Base-by-base conservation (phyloP, 2,113 vertebrate species). In the Sakesphorus luctuosus region DNA sequence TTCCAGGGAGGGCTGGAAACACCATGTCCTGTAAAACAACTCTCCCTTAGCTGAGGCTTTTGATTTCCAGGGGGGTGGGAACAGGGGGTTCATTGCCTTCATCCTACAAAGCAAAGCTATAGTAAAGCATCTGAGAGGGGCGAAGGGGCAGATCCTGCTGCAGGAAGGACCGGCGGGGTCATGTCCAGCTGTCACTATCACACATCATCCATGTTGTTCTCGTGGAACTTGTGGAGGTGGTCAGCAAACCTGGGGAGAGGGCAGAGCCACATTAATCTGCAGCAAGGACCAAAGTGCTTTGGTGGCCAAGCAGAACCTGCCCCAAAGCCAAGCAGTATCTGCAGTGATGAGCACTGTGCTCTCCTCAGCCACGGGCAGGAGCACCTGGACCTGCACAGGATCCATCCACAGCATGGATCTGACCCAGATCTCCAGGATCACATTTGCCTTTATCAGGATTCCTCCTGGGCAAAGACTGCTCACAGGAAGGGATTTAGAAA, bases 211-310 rank as follows among this genome's bases (percentile, higher is more conserved):
- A 66, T 90, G 12, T 98, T 98, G 1, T 98, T 98, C 98, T 99
- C 98, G 2, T 99, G 99, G 98, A 99, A 99, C 77, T 97, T 98
- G 97, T 99, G 99, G 73, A 99, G 91, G 90, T 99, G 99, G 94
- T 99, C 99, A 0, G 99, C 97, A 2, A 99, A 99, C 97, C 99
- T 99, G 98, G 8, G 91, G 95, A 94, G 24, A 67, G 66, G 79
- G 18, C 61, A 90, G 7, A 86, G 83, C 29, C 61, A 3, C 1
- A 26, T 96, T 18, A 92, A 3, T 16, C 36, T 20, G 3, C 61
- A 18, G 84, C 46, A 4, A 33, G 66, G 44, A 5, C 79, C 8
- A 0, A 5, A 65, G 71, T 3, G 4, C 78, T 11, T 3, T 0
- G 25, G 28, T 2, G 8, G 52, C 73, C 3, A 1, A 33, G 94